A percentile compares a stretch with the other conserved stretches of the same genome.
Evolutionary conservation across 2,888 invertebrate species (phyloP).

Genomic region (Mythimna impura): DNA sequence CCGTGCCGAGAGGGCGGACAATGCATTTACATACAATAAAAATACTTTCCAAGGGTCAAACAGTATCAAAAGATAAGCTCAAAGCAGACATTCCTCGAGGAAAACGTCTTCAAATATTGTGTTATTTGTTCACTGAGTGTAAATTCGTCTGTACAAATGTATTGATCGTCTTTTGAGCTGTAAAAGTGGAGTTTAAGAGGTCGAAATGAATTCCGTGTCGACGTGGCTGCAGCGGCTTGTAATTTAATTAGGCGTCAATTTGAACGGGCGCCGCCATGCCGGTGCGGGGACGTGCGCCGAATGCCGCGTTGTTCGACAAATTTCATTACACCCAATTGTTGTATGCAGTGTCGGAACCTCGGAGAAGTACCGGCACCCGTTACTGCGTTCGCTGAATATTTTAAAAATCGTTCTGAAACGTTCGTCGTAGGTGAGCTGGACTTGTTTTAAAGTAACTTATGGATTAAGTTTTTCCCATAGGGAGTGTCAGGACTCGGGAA

Average conservation of each 20-base stretch:
- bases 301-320: constrained; percentile 81
- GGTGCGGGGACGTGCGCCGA: constrained; percentile 83
- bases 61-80: constrained; percentile 26
- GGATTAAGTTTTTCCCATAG: background rate
- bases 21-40: constrained; percentile 50
- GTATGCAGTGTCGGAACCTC: constrained; percentile 69
- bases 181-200: constrained; percentile 69
- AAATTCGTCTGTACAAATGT: constrained; percentile 44
- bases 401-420: background rate
- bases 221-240: constrained; percentile 77
- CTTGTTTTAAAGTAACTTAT: background rate
- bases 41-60: constrained; percentile 29
- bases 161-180: constrained; percentile 62
- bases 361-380: constrained; percentile 56
- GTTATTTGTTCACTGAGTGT: constrained; percentile 28
- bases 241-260: constrained; percentile 88
- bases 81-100: background rate
- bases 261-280: constrained; percentile 70
- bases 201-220: constrained; percentile 74
- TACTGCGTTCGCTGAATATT: constrained; percentile 54
- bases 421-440: background rate
- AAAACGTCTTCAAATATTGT: constrained; percentile 26
- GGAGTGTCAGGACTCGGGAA: background rate
- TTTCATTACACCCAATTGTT: constrained; percentile 82
- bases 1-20: constrained; percentile 19